Conservation (phyloP, 2,797 vertebrate species). For the Sebastes variabilis region DNA sequence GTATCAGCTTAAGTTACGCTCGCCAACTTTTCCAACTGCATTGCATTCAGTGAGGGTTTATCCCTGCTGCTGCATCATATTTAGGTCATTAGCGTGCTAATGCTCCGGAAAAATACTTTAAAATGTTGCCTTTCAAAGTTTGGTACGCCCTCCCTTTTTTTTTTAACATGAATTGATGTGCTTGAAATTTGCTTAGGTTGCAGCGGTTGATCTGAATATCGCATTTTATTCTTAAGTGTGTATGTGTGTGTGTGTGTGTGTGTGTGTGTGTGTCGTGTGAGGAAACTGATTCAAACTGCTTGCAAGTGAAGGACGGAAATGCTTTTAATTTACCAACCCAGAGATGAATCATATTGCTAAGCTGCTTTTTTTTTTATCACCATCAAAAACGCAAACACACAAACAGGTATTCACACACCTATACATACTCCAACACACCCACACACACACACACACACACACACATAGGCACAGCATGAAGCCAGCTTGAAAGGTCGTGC, state of each 20-base stretch:
- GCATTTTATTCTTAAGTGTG: slow-evolving; percentile 15
- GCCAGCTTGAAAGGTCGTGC: slow-evolving; percentile 23
- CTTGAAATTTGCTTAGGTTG: slow-evolving; percentile 40
- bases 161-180: slow-evolving; percentile 22
- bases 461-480: neutral
- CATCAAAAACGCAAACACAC: slow-evolving; percentile 15
- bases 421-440: neutral
- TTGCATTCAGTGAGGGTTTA: neutral
- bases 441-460: neutral
- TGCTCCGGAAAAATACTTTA: slow-evolving; percentile 23
- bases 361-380: slow-evolving; percentile 19
- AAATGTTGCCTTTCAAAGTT: slow-evolving; percentile 21
- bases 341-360: slow-evolving; percentile 24
- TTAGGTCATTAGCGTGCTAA: slow-evolving; percentile 32
- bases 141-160: neutral
- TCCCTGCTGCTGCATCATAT: neutral
- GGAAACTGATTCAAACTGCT: slow-evolving; percentile 2
- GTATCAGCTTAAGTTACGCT: neutral
- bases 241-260: neutral
- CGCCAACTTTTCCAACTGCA: neutral
- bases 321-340: slow-evolving; percentile 24
- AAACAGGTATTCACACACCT: neutral
- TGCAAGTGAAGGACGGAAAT: slow-evolving; percentile 26
- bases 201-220: slow-evolving; percentile 34
- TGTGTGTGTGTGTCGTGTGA: neutral